phyloP scores from a whole-genome alignment of 1,140 invertebrate genomes.

The Drosophila grimshawi region DNA sequence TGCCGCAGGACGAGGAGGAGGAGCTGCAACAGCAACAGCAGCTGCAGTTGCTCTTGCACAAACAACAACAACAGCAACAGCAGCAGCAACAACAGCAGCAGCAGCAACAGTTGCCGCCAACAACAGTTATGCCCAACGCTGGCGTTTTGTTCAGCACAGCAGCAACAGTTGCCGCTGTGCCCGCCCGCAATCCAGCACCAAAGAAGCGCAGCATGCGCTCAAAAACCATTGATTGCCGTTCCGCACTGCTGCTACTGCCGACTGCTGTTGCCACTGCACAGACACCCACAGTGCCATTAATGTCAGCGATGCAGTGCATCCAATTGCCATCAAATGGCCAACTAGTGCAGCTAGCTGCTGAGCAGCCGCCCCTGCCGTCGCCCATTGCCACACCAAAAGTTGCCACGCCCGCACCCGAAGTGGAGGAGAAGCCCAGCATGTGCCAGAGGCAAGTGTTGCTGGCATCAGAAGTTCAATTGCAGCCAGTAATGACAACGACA shows the following conservation, averaged over 20 bases:
- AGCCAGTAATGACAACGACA: too few species aligned
- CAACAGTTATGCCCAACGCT: not conserved
- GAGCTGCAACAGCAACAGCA: conserved; percentile 11
- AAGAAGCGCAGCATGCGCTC: conserved; percentile 75
- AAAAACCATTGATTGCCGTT: conserved; percentile 71
- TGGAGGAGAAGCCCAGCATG: not conserved
- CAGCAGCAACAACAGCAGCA: conserved; percentile 33
- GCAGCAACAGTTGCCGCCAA: conserved; percentile 10
- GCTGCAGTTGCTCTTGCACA: conserved; percentile 8
- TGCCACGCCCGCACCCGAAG: conserved; percentile 2
- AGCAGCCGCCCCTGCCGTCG: not conserved
- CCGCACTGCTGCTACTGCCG: conserved; percentile 35
- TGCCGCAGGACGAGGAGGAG: conserved; percentile 61
- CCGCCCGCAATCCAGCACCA: conserved; percentile 42
- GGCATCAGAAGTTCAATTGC: not conserved
- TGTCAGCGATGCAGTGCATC: not conserved
- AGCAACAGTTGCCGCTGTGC: conserved; percentile 1
- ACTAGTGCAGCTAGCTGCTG: not conserved
- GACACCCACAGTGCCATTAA: not conserved
- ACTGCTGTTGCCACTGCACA: not conserved
- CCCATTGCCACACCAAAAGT: not conserved
- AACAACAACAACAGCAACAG: conserved; percentile 3
- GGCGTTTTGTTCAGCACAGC: not conserved
- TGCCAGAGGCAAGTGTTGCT: not conserved
- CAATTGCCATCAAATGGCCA: not conserved